Evolutionary conservation across 1,140 invertebrate species (phyloP), one percentile per base, ranked within the genome.

Genomic region (Philotrypesis tridentata): DNA sequence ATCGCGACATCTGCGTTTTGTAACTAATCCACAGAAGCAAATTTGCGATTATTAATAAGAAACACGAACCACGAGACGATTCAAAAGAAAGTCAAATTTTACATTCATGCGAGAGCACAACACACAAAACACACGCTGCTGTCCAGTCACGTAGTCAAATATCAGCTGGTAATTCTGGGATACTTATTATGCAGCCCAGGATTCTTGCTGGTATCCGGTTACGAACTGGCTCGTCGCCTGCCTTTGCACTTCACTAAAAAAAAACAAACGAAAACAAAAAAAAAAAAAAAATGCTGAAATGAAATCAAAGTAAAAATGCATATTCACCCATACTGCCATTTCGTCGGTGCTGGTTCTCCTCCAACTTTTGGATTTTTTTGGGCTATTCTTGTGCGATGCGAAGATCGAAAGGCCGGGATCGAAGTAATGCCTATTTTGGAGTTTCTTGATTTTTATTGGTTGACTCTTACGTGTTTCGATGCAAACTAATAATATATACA

Each of bases 81-180:
- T 68, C n/a, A 84, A 86, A 80, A 85, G 83, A 79, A 77, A 83
- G 85, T 85, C 17, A 65, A 81, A 86, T 80, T 27, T 60, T 77
- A 82, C 82, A 63, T 71, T 83, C 84, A 85, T 67, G 78, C 81
- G 73, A 78, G 76, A 82, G 76, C 75, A 83, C 75, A 68, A 21
- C 82, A 76, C 82, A 76, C 80, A 82, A 87, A 88, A 86, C 84
- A 87, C 87, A 87, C 88, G 87, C 74, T 33, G 76, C 70, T 87
- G 88, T 90, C 88, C 85, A 91, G 92, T 92, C 91, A 87, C 88
- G 93, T 94, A 93, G 93, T 95, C 94, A 96, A 97, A 97, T 98
- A 98, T 97, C 96, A 98, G 96, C 96, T 97, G 96, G 96, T 97
- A 98, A 97, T 97, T 97, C 96, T 97, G 96, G 96, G 96, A 93